A percentile compares a stretch with the other conserved stretches of the same genome.
Evolutionary conservation across 2,113 vertebrate species (phyloP).

Genomic region (Bombycilla garrulus): DNA sequence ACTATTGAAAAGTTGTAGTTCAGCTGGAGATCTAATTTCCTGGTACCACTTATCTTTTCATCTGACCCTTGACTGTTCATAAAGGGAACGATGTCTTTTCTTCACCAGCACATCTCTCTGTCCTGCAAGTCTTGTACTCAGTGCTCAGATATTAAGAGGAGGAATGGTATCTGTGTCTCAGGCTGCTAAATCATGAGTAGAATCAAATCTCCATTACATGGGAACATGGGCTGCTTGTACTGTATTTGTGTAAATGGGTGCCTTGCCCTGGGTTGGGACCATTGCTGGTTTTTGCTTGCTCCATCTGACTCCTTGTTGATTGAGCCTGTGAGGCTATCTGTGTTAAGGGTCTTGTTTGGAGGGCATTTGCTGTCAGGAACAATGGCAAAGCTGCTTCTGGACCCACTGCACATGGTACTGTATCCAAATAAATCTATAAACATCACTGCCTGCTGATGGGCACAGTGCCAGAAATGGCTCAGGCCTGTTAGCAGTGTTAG

Average conservation of each 20-base stretch:
- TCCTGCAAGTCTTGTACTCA: background rate
- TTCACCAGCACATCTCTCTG: background rate
- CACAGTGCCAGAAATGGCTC: background rate
- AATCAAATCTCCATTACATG: background rate
- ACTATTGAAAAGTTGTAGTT: background rate
- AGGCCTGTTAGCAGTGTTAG: background rate
- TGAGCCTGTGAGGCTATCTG: background rate
- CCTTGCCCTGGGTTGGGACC: background rate
- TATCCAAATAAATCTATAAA: background rate
- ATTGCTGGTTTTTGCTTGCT: background rate
- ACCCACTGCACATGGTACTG: background rate
- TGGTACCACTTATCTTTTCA: background rate
- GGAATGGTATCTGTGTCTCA: background rate
- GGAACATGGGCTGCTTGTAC: fast-evolving
- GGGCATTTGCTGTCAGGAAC: background rate
- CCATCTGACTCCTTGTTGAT: background rate
- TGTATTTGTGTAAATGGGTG: background rate
- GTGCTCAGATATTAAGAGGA: background rate
- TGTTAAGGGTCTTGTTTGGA: background rate
- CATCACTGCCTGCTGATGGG: background rate
- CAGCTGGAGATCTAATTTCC: conserved; percentile 6
- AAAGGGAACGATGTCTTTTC: background rate
- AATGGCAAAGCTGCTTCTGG: background rate
- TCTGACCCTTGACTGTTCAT: background rate
- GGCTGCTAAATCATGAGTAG: background rate